phyloP scores from a whole-genome alignment of 2,113 vertebrate genomes.

The Pomatorhinus ruficollis region DNA sequence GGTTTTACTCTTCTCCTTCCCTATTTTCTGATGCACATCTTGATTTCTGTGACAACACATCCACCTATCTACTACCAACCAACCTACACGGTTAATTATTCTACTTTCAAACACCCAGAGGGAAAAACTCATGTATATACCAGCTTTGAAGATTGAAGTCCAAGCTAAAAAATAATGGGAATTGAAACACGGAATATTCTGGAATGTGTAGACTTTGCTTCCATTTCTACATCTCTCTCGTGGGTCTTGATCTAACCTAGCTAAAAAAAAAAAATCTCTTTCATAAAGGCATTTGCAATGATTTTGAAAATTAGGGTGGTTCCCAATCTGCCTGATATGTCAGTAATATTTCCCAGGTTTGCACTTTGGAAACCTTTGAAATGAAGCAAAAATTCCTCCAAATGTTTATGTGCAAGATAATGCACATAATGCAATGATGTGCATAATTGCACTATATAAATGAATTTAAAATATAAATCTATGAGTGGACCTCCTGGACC shows the following conservation, averaged over 20 bases:
- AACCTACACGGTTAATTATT: neutral
- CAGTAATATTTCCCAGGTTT: neutral
- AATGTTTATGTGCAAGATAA: neutral
- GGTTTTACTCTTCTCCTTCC: neutral
- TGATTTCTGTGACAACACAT: neutral
- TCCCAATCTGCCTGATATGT: neutral
- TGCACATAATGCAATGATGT: no score
- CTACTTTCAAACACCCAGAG: neutral
- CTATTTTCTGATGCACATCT: neutral
- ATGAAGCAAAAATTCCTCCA: neutral
- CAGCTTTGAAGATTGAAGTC: neutral
- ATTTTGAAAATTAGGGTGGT: neutral
- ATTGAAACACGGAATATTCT: neutral
- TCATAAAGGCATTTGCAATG: neutral
- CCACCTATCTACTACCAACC: neutral
- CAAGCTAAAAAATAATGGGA: neutral
- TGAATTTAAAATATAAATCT: neutral
- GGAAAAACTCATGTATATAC: neutral
- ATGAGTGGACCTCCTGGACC: neutral
- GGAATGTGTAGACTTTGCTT: neutral
- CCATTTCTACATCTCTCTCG: neutral
- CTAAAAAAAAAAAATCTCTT: neutral
- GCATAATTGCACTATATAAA: neutral
- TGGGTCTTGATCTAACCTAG: neutral
- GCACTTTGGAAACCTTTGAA: neutral